phyloP scores from a whole-genome alignment of 2,888 invertebrate species.

The Lampropteryx suffumata region DNA sequence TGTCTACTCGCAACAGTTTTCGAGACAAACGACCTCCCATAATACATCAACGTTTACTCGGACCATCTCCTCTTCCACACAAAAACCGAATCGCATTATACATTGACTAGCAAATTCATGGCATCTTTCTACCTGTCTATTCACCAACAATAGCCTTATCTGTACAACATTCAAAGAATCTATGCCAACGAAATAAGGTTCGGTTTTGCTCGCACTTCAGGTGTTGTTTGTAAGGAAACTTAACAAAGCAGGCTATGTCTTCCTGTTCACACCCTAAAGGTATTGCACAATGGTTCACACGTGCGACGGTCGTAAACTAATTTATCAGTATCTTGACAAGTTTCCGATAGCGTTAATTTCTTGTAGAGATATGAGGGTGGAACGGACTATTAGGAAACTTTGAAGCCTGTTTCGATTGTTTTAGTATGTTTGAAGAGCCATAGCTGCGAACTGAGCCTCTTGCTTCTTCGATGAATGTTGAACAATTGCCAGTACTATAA shows the following conservation, averaged over 20 bases:
- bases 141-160: conserved; percentile 9
- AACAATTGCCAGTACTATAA: no score
- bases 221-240: conserved; percentile 15
- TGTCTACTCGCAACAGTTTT: no score
- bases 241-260: conserved; percentile 30
- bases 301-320: conserved; percentile 35
- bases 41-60: no score
- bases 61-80: not conserved
- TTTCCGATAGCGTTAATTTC: conserved; percentile 36
- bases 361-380: conserved; percentile 28
- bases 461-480: no score
- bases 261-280: conserved; percentile 34
- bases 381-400: conserved; percentile 23
- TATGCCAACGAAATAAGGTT: conserved; percentile 23
- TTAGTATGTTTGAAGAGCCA: conserved; percentile 5
- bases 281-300: conserved; percentile 35
- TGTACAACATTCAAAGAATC: not conserved
- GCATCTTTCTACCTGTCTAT: conserved; percentile 36
- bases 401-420: conserved; percentile 13
- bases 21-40: no score
- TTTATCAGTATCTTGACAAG: conserved; percentile 36
- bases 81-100: conserved; percentile 32
- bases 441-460: conserved; percentile 1
- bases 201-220: not conserved
- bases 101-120: conserved; percentile 33